A percentile compares a stretch with the other conserved stretches of the same genome.
Evolutionary conservation across 2,888 invertebrate genomes (phyloP).

Genomic region (Lepidonotus clava): DNA sequence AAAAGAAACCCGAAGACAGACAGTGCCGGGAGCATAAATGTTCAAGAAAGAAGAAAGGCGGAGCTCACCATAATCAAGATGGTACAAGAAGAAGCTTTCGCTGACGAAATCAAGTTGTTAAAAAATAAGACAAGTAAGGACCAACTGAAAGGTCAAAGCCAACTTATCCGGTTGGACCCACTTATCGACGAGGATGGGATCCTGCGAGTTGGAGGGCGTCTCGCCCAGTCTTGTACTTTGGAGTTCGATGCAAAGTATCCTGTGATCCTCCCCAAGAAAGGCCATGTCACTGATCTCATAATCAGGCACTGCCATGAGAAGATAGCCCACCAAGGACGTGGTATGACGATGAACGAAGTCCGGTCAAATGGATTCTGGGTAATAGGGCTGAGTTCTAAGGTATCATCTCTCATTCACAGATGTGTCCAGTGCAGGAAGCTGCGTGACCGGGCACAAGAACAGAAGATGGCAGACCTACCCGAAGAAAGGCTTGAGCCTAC

Average conservation of each 20-base stretch:
- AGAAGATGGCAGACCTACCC: conserved; percentile 63
- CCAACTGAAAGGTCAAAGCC: not conserved
- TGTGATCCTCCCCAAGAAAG: conserved; percentile 51
- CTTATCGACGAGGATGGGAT: conserved; percentile 55
- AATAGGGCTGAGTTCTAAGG: conserved; percentile 23
- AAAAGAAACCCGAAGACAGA: not conserved
- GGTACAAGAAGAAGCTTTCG: conserved; percentile 50
- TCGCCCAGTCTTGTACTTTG: not conserved
- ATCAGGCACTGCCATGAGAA: conserved; percentile 64
- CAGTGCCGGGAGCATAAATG: not conserved
- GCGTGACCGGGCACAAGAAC: conserved; percentile 32
- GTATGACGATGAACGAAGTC: conserved; percentile 63
- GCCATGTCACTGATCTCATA: conserved; percentile 51
- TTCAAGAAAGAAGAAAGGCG: conserved; percentile 34
- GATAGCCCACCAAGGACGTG: conserved; percentile 62
- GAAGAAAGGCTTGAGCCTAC: conserved; percentile 62
- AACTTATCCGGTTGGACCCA: conserved; percentile 21
- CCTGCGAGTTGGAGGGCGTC: conserved; percentile 55
- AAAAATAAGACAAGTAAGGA: not conserved
- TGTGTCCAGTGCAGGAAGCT: conserved; percentile 56
- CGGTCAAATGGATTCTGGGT: conserved; percentile 61
- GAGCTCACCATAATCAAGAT: conserved; percentile 29
- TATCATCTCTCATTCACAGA: conserved; percentile 44
- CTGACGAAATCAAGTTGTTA: conserved; percentile 31
- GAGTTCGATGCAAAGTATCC: conserved; percentile 26